These are phyloP conservation scores for Drosophila acutilabella DNA, from an alignment of 2,888 invertebrate genomes.

Conservation along the genomic window DNA sequence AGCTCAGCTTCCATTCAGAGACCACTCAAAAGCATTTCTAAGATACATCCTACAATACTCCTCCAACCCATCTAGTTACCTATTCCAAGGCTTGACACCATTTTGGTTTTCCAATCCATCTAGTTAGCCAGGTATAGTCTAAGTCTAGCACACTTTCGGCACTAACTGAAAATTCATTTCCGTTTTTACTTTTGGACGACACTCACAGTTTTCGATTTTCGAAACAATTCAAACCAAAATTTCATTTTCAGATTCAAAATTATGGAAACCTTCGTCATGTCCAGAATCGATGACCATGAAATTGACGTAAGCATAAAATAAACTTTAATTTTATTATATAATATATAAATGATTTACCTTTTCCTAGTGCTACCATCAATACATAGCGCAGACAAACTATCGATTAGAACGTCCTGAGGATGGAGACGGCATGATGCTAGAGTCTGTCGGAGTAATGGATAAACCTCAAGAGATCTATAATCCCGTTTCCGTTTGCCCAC, in stretches of 20 bases:
- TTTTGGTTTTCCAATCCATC: background rate
- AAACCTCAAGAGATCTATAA: conserved; percentile 9
- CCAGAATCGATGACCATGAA: conserved; percentile 27
- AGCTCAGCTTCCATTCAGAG: conserved; percentile 41
- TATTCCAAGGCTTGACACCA: background rate
- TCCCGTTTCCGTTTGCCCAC: background rate
- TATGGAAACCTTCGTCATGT: conserved; percentile 28
- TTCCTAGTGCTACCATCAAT: conserved; percentile 34
- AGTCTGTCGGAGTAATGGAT: background rate
- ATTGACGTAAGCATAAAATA: conserved; percentile 28
- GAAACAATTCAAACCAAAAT: background rate
- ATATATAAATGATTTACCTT: background rate
- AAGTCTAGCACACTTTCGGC: background rate
- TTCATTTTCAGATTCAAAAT: conserved; percentile 30
- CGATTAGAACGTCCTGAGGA: conserved; percentile 18
- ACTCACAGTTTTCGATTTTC: conserved; percentile 12
- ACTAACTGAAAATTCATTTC: conserved; percentile 12
- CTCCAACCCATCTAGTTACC: conserved; percentile 2
- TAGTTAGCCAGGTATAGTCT: background rate
- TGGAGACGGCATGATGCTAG: conserved; percentile 15
- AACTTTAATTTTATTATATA: accelerated
- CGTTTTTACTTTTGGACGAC: conserved; percentile 18
- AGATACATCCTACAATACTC: too few relatives aligned
- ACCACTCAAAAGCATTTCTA: background rate
- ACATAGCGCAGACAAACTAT: conserved; percentile 29